Conservation (phyloP, 2,113 vertebrate species). For the Cyprinodon tularosa region DNA sequence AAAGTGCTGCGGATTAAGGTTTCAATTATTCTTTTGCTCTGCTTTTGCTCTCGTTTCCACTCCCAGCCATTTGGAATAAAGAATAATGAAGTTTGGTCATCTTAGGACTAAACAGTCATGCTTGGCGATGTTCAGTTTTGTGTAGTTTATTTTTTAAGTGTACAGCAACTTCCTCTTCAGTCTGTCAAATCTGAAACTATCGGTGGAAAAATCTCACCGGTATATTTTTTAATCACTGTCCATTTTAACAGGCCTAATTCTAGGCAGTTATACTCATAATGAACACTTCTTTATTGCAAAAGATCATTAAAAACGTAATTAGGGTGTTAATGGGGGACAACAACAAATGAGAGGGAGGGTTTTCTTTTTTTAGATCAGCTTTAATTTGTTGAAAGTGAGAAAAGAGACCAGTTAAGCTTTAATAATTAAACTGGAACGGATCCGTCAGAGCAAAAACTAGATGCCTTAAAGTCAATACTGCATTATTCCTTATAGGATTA, state of each 20-base stretch:
- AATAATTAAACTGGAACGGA: conserved; percentile 58
- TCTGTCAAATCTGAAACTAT: background rate
- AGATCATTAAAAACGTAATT: conserved; percentile 56
- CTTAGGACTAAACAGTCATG: too few relatives aligned
- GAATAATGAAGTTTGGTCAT: too few relatives aligned
- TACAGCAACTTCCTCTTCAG: too few relatives aligned
- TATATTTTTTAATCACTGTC: conserved; percentile 40
- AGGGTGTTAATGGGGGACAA: conserved; percentile 42
- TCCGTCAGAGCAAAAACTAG: conserved; percentile 40
- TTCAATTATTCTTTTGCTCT: too few relatives aligned
- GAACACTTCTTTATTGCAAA: conserved; percentile 50
- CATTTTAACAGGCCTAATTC: conserved; percentile 38
- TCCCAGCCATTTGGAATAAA: too few relatives aligned
- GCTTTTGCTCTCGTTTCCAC: too few relatives aligned
- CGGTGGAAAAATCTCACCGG: conserved; percentile 3
- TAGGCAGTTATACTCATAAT: conserved; percentile 46
- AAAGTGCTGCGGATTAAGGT: too few relatives aligned
- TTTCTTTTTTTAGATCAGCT: conserved; percentile 41
- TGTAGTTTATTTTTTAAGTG: too few relatives aligned
- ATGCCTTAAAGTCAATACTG: conserved; percentile 25
- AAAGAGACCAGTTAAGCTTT: conserved; percentile 57
- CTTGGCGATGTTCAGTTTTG: too few relatives aligned
- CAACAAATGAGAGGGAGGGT: conserved; percentile 29
- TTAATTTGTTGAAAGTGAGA: conserved; percentile 41
- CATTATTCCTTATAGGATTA: background rate